Conservation (phyloP, 1,140 invertebrate genomes). For the Aphaenogaster rudis region DNA sequence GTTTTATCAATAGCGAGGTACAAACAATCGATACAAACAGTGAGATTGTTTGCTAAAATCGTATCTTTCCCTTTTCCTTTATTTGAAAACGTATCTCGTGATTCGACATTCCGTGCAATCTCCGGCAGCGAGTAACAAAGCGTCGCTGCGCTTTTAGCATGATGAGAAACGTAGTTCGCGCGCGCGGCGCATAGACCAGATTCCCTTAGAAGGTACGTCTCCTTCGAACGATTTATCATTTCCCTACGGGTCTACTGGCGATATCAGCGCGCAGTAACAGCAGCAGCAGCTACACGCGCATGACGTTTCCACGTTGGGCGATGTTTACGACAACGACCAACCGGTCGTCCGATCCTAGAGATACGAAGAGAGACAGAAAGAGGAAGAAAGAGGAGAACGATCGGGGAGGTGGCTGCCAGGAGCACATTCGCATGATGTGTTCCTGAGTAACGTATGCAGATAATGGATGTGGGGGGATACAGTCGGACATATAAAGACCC, state of each 20-base stretch:
- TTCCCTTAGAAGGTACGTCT: slow-evolving; percentile 28
- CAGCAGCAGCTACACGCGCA: slow-evolving; percentile 11
- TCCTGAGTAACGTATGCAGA: slow-evolving; percentile 74
- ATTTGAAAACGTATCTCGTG: slow-evolving; percentile 16
- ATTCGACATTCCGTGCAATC: slow-evolving; percentile 44
- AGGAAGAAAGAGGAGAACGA: not conserved
- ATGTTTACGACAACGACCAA: slow-evolving; percentile 64
- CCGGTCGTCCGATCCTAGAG: slow-evolving; percentile 62
- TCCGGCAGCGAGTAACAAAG: slow-evolving; percentile 37
- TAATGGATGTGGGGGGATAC: slow-evolving; percentile 77
- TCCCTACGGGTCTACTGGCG: slow-evolving; percentile 30
- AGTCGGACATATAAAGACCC: slow-evolving; percentile 78
- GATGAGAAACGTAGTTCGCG: slow-evolving; percentile 43
- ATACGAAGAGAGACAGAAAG: slow-evolving; percentile 22
- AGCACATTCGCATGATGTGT: slow-evolving; percentile 70
- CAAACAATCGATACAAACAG: not conserved
- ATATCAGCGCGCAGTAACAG: slow-evolving; percentile 26
- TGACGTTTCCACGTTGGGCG: slow-evolving; percentile 49
- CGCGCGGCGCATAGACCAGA: not conserved
- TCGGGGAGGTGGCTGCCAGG: not conserved
- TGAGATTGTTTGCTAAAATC: slow-evolving; percentile 1
- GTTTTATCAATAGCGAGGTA: not conserved
- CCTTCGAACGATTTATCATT: slow-evolving; percentile 68
- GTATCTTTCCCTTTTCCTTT: not conserved
- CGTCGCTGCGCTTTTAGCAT: slow-evolving; percentile 52